A percentile compares a stretch with the other conserved stretches of the same genome.
Evolutionary conservation across 2,113 vertebrate genomes (phyloP).

Genomic region (Hippocampus guttulatus): DNA sequence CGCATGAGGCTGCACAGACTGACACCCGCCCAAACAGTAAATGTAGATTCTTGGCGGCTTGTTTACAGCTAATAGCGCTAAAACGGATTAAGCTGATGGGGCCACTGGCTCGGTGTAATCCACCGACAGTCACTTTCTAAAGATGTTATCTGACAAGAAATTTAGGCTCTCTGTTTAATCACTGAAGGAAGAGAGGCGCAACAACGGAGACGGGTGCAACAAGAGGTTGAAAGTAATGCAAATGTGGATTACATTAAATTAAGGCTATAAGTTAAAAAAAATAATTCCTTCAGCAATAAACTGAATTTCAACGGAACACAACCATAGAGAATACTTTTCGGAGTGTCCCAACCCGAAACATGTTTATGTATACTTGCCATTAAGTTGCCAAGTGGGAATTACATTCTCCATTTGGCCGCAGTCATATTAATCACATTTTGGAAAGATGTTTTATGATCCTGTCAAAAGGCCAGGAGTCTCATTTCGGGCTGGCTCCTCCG

Average conservation of each 20-base stretch:
- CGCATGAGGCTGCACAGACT: slow-evolving; percentile 19
- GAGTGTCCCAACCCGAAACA: slow-evolving; percentile 1
- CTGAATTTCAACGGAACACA: not conserved
- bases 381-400: slow-evolving; percentile 26
- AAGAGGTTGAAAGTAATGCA: not conserved
- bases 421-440: slow-evolving; percentile 43
- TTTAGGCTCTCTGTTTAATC: slow-evolving; percentile 27
- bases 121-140: slow-evolving; percentile 36
- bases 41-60: slow-evolving; percentile 12
- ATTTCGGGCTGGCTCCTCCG: slow-evolving; percentile 16
- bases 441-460: slow-evolving; percentile 40
- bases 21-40: slow-evolving; percentile 13
- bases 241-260: slow-evolving; percentile 10
- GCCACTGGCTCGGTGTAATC: slow-evolving; percentile 46
- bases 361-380: slow-evolving; percentile 24
- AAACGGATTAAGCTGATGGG: slow-evolving; percentile 51
- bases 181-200: not conserved
- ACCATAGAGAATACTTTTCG: not conserved
- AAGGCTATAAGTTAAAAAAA: slow-evolving; percentile 18
- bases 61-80: slow-evolving; percentile 44
- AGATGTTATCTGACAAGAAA: slow-evolving; percentile 48
- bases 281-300: slow-evolving; percentile 19
- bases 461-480: slow-evolving; percentile 40
- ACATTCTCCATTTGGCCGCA: slow-evolving; percentile 24
- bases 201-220: not conserved